These are phyloP conservation scores for Elymnias hypermnestra DNA, from an alignment of 1,140 invertebrate genomes.

Conservation along the genomic window DNA sequence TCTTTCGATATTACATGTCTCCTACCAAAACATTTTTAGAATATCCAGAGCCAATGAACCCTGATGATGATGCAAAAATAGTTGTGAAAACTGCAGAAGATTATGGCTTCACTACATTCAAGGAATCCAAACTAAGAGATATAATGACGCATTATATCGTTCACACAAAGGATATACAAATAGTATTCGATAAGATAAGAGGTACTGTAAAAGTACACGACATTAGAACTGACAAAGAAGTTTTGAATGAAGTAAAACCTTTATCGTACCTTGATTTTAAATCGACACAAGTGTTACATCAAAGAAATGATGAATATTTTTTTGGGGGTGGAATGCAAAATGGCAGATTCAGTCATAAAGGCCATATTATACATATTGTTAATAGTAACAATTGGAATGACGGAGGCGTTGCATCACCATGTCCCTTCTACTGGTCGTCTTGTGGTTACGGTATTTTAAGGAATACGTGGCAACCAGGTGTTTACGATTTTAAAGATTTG, in stretches of 20 bases:
- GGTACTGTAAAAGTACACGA: constrained; percentile 45
- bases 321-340: constrained; percentile 68
- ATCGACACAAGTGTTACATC: constrained; percentile 37
- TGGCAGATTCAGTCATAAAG: constrained; percentile 60
- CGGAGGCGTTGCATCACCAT: constrained; percentile 57
- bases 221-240: constrained; percentile 39
- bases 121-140: constrained; percentile 36
- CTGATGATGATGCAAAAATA: constrained; percentile 48
- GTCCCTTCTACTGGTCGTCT: constrained; percentile 65
- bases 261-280: constrained; percentile 34
- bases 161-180: constrained; percentile 42
- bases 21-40: constrained; percentile 44
- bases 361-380: constrained; percentile 47
- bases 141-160: constrained; percentile 33
- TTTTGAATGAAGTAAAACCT: constrained; percentile 38
- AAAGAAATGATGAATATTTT: constrained; percentile 50
- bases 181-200: constrained; percentile 47
- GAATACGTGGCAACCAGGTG: constrained; percentile 56
- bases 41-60: constrained; percentile 48
- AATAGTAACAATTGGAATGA: constrained; percentile 58
- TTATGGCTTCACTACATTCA: constrained; percentile 40
- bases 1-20: constrained; percentile 59
- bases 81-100: constrained; percentile 37
- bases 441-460: constrained; percentile 54
- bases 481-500: constrained; percentile 52